Conservation (phyloP, 2,797 vertebrate species). For the Poecile montanus region DNA sequence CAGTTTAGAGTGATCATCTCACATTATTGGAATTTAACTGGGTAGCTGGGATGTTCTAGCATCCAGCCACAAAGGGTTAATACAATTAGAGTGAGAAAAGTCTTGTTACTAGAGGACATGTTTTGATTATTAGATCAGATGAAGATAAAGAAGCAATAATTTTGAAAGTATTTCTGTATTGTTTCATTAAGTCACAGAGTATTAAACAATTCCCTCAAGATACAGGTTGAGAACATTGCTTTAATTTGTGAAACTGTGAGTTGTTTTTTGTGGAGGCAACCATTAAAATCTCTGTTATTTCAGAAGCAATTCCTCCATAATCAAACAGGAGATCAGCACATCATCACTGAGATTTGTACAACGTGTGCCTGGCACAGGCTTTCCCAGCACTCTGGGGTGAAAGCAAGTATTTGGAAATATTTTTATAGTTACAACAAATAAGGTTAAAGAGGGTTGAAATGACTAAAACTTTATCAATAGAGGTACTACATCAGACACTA, state of each 20-base stretch:
- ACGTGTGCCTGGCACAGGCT: not conserved
- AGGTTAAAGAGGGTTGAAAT: slow-evolving; percentile 46
- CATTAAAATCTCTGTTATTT: slow-evolving; percentile 56
- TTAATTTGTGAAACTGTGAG: slow-evolving; percentile 69
- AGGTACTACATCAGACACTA: slow-evolving; percentile 45
- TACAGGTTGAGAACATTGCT: slow-evolving; percentile 67
- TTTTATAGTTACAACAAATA: not conserved
- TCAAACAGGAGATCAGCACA: slow-evolving; percentile 45
- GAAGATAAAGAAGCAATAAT: slow-evolving; percentile 75
- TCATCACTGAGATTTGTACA: not conserved
- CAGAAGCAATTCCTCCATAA: slow-evolving; percentile 51
- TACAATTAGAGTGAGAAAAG: slow-evolving; percentile 66
- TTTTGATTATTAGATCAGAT: slow-evolving; percentile 79
- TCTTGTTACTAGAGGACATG: slow-evolving; percentile 73
- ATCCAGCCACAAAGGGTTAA: slow-evolving; percentile 69
- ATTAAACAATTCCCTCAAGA: slow-evolving; percentile 79
- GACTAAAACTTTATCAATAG: slow-evolving; percentile 14
- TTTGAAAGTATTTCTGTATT: slow-evolving; percentile 70
- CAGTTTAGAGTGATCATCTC: not conserved
- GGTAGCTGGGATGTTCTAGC: not conserved
- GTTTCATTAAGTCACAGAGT: slow-evolving; percentile 76
- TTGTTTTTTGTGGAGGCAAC: slow-evolving; percentile 61
- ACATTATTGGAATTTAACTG: not conserved
- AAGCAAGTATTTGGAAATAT: not conserved
- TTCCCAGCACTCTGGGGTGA: not conserved